These are phyloP conservation scores for Colistium nudipinnis DNA, from an alignment of 2,113 vertebrate species.

Conservation along the genomic window DNA sequence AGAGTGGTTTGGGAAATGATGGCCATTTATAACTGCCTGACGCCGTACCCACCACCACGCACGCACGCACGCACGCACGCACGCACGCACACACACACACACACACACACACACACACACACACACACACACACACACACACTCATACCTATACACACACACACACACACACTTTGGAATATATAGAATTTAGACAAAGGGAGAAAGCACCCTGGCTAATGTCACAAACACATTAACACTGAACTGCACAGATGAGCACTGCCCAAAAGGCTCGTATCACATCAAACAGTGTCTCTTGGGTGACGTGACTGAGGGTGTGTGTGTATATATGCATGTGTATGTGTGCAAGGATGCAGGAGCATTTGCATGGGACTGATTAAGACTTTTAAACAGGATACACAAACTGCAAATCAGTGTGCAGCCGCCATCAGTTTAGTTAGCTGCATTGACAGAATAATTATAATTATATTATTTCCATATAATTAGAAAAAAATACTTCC, in stretches of 20 bases:
- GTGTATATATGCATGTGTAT: conserved; percentile 11
- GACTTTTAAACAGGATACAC: no score
- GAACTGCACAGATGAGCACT: conserved; percentile 90
- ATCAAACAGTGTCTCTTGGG: conserved; percentile 82
- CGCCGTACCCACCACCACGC: conserved; percentile 64
- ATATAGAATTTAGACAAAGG: conserved; percentile 59
- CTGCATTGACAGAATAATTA: not conserved
- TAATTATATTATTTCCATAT: no score
- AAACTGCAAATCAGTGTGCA: no score
- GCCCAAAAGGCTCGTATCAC: conserved; percentile 85
- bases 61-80: conserved; percentile 17
- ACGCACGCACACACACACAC: conserved; percentile 7
- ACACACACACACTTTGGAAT: conserved; percentile 17
- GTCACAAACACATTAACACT: conserved; percentile 88
- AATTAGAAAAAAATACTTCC: no score
- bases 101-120: conserved; percentile 10
- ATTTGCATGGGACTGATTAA: not conserved
- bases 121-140: conserved; percentile 26
- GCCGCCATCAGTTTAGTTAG: no score
- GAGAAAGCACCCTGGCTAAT: conserved; percentile 78
- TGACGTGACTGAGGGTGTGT: conserved; percentile 77
- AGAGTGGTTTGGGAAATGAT: conserved; percentile 83
- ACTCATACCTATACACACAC: conserved; percentile 9
- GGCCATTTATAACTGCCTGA: conserved; percentile 85
- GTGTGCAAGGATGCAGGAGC: not conserved